Conservation (phyloP, 2,888 invertebrate genomes). For the Physocephala rufipes region DNA sequence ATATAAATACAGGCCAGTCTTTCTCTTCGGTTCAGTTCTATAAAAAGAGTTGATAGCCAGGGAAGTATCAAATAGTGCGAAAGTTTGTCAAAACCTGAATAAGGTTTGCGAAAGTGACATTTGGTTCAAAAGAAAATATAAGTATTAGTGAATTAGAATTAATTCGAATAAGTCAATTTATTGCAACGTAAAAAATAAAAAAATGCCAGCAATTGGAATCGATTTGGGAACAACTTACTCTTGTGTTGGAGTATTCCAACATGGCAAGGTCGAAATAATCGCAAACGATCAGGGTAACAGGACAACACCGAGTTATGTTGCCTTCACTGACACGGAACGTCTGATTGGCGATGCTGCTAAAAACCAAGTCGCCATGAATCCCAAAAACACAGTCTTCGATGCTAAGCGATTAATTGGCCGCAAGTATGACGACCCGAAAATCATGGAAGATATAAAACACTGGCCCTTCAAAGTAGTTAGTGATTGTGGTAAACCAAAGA, state of each 20-base stretch:
- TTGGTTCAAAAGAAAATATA: too few species aligned
- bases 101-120: background rate
- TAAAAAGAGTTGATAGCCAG: too few species aligned
- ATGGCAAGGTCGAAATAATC: slow-evolving; percentile 85
- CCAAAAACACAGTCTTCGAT: slow-evolving; percentile 90
- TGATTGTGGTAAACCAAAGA: slow-evolving; percentile 82
- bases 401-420: slow-evolving; percentile 94
- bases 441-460: slow-evolving; percentile 92
- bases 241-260: slow-evolving; percentile 83
- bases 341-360: slow-evolving; percentile 86
- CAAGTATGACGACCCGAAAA: slow-evolving; percentile 84
- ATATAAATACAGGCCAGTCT: too few species aligned
- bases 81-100: too few species aligned
- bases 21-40: too few species aligned
- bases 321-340: slow-evolving; percentile 85
- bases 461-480: slow-evolving; percentile 92
- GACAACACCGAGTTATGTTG: slow-evolving; percentile 80
- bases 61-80: too few species aligned
- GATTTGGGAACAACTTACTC: slow-evolving; percentile 89
- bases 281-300: slow-evolving; percentile 85
- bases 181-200: background rate
- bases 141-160: too few species aligned
- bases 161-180: too few species aligned
- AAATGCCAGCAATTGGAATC: slow-evolving; percentile 77
- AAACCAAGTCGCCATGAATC: slow-evolving; percentile 88